These are phyloP conservation scores for Norana najaformis DNA, from an alignment of 2,888 invertebrate species.

Conservation along the genomic window DNA sequence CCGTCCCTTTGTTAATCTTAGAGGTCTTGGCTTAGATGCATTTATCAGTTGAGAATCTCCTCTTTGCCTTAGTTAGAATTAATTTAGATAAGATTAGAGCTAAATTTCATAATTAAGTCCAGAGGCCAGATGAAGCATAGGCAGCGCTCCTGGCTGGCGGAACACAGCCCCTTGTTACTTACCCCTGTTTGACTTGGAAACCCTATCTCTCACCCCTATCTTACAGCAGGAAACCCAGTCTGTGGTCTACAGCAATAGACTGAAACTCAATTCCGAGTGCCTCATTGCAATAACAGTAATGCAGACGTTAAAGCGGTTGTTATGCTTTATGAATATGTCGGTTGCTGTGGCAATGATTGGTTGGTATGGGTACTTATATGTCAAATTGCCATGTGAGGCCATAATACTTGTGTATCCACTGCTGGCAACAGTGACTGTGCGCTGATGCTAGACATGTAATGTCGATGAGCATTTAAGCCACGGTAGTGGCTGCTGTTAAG, in stretches of 20 bases:
- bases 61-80: not conserved
- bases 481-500: not conserved
- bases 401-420: not conserved
- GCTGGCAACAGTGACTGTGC: not conserved
- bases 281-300: not conserved
- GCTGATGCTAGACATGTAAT: not conserved
- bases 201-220: not conserved
- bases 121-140: not conserved
- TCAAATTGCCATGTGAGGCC: not conserved
- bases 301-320: too few species aligned
- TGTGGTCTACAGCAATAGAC: not conserved
- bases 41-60: not conserved
- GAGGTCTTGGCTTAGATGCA: not conserved
- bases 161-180: not conserved
- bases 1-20: too few species aligned
- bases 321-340: too few species aligned
- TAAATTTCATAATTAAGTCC: conserved; percentile 13
- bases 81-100: not conserved
- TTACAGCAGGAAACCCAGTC: not conserved
- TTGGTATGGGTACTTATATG: not conserved
- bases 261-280: not conserved
- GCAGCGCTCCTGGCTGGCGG: not conserved
- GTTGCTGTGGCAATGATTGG: not conserved
- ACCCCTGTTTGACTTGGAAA: not conserved
- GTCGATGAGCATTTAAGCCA: not conserved